phyloP scores from a whole-genome alignment of 2,888 invertebrate genomes.

The Mimumesa dahlbomi region DNA sequence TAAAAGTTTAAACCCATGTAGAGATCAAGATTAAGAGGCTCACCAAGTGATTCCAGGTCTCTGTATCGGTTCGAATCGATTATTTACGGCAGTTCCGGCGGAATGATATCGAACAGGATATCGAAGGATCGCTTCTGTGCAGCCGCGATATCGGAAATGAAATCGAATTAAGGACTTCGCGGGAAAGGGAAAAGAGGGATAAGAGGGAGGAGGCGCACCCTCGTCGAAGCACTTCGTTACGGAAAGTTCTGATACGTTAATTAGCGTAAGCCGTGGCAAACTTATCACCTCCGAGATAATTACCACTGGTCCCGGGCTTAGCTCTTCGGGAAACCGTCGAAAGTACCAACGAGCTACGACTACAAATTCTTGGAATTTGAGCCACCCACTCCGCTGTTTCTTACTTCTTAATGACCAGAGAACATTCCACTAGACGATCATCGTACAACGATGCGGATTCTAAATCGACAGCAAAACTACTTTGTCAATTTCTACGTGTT shows the following conservation, averaged over 20 bases:
- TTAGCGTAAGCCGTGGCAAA: constrained; percentile 39
- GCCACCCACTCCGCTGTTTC: too few relatives aligned
- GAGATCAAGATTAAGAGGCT: constrained; percentile 41
- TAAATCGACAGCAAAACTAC: too few relatives aligned
- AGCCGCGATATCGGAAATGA: constrained; percentile 49
- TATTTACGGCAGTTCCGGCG: constrained; percentile 42
- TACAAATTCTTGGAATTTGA: too few relatives aligned
- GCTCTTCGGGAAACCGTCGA: too few relatives aligned
- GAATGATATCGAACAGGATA: constrained; percentile 43
- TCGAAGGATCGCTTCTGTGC: constrained; percentile 15
- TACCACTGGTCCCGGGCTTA: not conserved
- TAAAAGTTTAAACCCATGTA: constrained; percentile 22
- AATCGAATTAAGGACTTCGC: constrained; percentile 46
- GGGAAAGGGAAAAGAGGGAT: not conserved
- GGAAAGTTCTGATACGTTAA: constrained; percentile 53
- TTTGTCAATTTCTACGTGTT: too few relatives aligned
- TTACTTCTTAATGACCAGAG: too few relatives aligned
- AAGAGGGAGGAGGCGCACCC: constrained; percentile 1
- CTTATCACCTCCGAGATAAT: constrained; percentile 36
- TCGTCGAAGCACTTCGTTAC: constrained; percentile 34
- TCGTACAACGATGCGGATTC: too few relatives aligned
- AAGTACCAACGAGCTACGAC: too few relatives aligned
- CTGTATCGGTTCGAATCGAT: constrained; percentile 31
- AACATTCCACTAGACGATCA: too few relatives aligned
- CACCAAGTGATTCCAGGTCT: constrained; percentile 28